Percentiles rank a stretch among this genome's conserved stretches.
Evolutionary conservation across 1,140 invertebrate species (phyloP).

Genomic region (Saccostrea cuccullata): DNA sequence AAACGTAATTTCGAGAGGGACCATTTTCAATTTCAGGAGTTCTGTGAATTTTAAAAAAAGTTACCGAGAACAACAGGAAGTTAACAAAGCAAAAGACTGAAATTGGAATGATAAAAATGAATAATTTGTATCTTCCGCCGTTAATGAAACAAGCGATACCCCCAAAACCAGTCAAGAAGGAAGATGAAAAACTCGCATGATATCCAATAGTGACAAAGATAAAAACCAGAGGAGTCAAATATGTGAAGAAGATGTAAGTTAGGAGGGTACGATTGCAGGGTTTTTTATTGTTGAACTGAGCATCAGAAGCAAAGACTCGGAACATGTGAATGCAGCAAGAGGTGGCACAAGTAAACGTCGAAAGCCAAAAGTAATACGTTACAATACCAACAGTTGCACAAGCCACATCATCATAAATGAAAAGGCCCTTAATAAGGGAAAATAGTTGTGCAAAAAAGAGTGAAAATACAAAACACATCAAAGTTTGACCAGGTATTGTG

Average conservation of each 20-base stretch:
- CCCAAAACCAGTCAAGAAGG: background rate
- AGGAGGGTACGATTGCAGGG: background rate
- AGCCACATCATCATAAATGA: background rate
- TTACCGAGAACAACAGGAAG: slow-evolving; percentile 38
- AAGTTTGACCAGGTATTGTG: slow-evolving; percentile 6
- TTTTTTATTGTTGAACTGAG: background rate
- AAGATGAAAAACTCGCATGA: background rate
- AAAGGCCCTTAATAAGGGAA: background rate
- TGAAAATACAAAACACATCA: slow-evolving; percentile 5
- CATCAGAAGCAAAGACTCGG: background rate
- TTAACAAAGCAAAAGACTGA: slow-evolving; percentile 45
- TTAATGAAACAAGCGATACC: slow-evolving; percentile 38
- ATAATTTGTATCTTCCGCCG: background rate
- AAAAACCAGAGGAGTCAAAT: background rate
- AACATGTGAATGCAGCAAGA: background rate
- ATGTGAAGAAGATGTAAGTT: background rate
- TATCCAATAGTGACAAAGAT: background rate
- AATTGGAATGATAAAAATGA: background rate
- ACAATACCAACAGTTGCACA: slow-evolving; percentile 19
- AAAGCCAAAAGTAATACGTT: slow-evolving; percentile 6
- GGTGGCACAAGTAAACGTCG: background rate
- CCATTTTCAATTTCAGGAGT: slow-evolving; percentile 35
- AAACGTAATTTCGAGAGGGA: slow-evolving; percentile 1
- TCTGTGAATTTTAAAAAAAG: slow-evolving; percentile 32
- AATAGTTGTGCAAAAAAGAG: slow-evolving; percentile 17